Conservation (phyloP, 2,113 vertebrate genomes). For the Syrmaticus mikado region DNA sequence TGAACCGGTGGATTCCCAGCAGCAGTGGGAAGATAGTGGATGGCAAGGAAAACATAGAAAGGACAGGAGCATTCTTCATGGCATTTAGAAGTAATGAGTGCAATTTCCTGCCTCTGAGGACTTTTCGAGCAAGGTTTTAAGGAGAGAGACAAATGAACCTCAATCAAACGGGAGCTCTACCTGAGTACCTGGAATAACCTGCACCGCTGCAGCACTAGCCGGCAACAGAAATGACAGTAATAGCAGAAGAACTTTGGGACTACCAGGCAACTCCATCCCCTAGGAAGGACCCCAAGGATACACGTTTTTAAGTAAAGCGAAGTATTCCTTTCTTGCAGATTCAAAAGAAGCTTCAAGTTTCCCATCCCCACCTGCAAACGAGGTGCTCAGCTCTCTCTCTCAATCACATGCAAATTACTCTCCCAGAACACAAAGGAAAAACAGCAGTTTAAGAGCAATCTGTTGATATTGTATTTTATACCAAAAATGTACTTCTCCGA, state of each 20-base stretch:
- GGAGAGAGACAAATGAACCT: background rate
- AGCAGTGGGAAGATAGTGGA: background rate
- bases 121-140: background rate
- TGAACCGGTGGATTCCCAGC: background rate
- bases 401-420: background rate
- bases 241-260: background rate
- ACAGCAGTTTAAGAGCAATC: background rate
- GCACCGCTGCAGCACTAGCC: background rate
- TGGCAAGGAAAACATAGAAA: background rate
- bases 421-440: background rate
- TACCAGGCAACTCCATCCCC: background rate
- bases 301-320: background rate
- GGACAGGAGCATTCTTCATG: background rate
- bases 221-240: background rate
- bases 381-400: background rate
- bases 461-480: background rate
- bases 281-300: background rate
- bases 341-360: background rate
- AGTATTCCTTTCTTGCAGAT: background rate
- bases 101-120: background rate
- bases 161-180: background rate
- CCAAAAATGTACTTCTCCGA: background rate
- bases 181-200: background rate
- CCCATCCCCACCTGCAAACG: background rate
- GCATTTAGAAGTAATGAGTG: constrained; percentile 15